Percentiles rank a stretch among this genome's conserved stretches.
phyloP scores from a whole-genome alignment of 2,113 vertebrate species.

The Castor canadensis region DNA sequence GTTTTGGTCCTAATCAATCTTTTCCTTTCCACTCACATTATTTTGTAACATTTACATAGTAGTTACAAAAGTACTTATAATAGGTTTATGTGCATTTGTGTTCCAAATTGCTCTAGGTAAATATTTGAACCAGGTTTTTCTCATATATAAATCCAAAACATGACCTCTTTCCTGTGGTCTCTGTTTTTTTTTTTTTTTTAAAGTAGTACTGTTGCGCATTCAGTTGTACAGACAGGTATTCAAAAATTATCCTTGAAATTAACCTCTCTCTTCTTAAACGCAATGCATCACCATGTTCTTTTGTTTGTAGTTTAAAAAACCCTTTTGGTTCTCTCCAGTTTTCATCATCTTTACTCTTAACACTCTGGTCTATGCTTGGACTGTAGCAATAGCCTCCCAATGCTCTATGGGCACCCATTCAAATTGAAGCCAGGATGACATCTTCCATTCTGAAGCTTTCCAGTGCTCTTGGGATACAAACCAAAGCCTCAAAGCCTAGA shows the following conservation, averaged over 20 bases:
- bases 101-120: constrained; percentile 45
- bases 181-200: neutral
- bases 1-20: neutral
- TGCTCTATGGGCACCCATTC: neutral
- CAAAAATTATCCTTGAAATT: neutral
- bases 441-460: neutral
- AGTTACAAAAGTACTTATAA: constrained; percentile 20
- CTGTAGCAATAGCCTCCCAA: neutral
- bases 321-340: neutral
- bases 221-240: neutral
- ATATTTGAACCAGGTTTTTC: constrained; percentile 42
- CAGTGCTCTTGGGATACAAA: neutral
- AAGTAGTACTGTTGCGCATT: neutral
- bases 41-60: constrained; percentile 16
- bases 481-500: neutral
- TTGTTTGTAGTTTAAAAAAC: neutral
- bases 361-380: neutral
- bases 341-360: neutral
- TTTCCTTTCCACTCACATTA: neutral
- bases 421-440: neutral
- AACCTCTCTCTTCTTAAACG: neutral
- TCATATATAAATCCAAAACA: neutral
- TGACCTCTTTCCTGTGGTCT: neutral
- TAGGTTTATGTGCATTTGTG: neutral
- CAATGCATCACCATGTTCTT: neutral